These are phyloP conservation scores for Agrypnia vestita DNA, from an alignment of 1,140 invertebrate species.

Conservation along the genomic window DNA sequence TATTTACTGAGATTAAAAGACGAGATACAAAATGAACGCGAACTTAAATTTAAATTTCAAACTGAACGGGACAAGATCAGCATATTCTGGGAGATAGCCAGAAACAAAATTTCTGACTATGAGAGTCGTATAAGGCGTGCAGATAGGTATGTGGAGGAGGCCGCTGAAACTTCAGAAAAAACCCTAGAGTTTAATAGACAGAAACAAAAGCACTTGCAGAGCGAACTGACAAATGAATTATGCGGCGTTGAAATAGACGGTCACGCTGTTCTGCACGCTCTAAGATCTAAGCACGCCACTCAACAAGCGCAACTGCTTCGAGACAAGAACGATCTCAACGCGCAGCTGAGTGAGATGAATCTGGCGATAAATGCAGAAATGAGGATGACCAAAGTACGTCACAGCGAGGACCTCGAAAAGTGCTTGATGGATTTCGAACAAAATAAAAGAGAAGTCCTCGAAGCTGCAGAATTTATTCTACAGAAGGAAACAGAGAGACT, in stretches of 20 bases:
- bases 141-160: not conserved
- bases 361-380: slow-evolving; percentile 12
- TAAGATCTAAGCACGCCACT: not conserved
- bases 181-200: not conserved
- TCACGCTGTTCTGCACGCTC: too few species aligned
- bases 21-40: slow-evolving; percentile 4
- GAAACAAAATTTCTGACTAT: not conserved
- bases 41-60: not conserved
- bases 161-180: not conserved
- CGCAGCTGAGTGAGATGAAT: not conserved
- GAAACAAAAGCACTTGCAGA: slow-evolving; percentile 10
- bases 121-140: not conserved
- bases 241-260: not conserved
- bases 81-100: slow-evolving; percentile 3
- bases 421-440: slow-evolving; percentile 81
- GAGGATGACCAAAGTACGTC: not conserved
- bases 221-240: not conserved
- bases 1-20: not conserved
- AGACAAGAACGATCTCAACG: not conserved
- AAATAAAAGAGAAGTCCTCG: slow-evolving; percentile 83
- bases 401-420: slow-evolving; percentile 67
- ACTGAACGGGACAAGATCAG: slow-evolving; percentile 5
- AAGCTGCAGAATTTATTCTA: slow-evolving; percentile 87
- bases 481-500: slow-evolving; percentile 81
- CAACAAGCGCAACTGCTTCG: not conserved